Base-by-base conservation (phyloP, 2,113 vertebrate species). In the Todiramphus saurophagus region DNA sequence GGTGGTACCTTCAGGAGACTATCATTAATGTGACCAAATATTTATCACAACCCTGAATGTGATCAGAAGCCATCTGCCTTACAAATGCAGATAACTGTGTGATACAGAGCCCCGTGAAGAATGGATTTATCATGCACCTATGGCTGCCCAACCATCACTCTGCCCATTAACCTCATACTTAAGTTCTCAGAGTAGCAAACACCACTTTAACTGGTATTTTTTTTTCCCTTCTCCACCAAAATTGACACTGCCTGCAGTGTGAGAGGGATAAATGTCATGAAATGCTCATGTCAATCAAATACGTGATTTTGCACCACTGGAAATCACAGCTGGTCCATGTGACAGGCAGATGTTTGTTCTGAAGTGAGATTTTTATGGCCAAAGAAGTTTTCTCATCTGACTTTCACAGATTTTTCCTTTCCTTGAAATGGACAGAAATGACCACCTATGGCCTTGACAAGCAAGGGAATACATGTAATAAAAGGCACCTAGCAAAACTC, bases 41-140 rank as follows among this genome's bases (percentile, higher is more conserved):
- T 55, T 30, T 62, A 39, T 24, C 30, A 50, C 10, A 80, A 11
- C 62, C 25, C 27, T 64, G 27, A 85, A 43, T 74, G 17, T 21
- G 30, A 33, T 31, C 24, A 83, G 21, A 31, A 44, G 41, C n/a
- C 19, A 56, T 55, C 31, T 56, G 51, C 43, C 51, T 21, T 33
- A 31, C 41, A 41, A 50, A 69, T 74, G 48, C 24, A 56, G 30
- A 68, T 41, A 69, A 23, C 16, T 13, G 6, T 41, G 44, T 46
- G 58, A 72, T 59, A 33, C 23, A 75, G 13, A 91, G 35, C 35
- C 41, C 67, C 2, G 1, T 25, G 75, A 53, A 63, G 18, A 79
- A 89, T 11, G 27, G 15, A n/a, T 43, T 72, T 79, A 14, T 58
- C 0, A 0, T 58, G 41, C 31, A 79, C 16, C 56, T 70, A 10